phyloP scores from a whole-genome alignment of 2,797 vertebrate species.

The Protosalanx chinensis region DNA sequence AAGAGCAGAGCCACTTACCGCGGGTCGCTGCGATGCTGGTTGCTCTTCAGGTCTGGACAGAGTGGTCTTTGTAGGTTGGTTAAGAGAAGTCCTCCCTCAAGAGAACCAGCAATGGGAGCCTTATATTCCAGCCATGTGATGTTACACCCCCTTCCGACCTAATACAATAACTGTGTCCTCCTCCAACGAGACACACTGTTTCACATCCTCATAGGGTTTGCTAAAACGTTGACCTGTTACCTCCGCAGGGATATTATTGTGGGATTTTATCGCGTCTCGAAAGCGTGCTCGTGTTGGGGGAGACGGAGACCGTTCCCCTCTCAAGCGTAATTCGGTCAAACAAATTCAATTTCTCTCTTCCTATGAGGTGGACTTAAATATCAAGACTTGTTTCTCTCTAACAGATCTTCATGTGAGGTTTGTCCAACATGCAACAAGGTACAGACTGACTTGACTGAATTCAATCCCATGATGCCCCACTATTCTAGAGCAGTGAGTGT shows the following conservation, averaged over 20 bases:
- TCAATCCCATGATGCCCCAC: conserved; percentile 1
- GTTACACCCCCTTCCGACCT: conserved; percentile 74
- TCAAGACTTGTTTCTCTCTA: neutral
- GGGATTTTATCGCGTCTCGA: too few species aligned
- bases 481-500: neutral
- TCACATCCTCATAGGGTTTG: neutral
- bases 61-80: conserved; percentile 70
- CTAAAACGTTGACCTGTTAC: neutral
- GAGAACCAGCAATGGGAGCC: conserved; percentile 62
- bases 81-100: conserved; percentile 67
- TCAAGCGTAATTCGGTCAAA: neutral
- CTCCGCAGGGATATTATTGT: too few species aligned
- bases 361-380: neutral
- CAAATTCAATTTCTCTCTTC: neutral
- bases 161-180: conserved; percentile 64
- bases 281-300: neutral
- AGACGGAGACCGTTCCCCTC: neutral
- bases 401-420: neutral
- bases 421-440: conserved; percentile 6
- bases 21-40: conserved; percentile 45
- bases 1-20: conserved; percentile 57
- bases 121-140: conserved; percentile 75
- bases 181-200: conserved; percentile 15
- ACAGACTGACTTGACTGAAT: conserved; percentile 1
- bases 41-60: conserved; percentile 57